Evolutionary conservation across 2,888 invertebrate genomes (phyloP).

Genomic region (Boloria euphrosyne): DNA sequence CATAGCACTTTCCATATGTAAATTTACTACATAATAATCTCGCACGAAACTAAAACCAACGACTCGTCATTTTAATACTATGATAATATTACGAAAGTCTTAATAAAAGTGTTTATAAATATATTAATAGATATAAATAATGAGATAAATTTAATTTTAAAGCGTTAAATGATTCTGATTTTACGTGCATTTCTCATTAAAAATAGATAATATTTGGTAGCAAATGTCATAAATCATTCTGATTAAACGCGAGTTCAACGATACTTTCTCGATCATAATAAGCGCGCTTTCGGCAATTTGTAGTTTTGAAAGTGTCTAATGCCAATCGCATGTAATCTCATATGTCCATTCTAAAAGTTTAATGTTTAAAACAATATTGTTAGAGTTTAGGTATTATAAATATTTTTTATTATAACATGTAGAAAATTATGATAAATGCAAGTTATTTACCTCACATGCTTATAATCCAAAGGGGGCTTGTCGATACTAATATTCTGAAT

Average conservation of each 20-base stretch:
- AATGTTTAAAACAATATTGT: neutral
- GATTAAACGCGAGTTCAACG: conserved; percentile 19
- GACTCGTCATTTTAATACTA: conserved; percentile 5
- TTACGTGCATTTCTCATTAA: neutral
- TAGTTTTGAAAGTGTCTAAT: conserved; percentile 26
- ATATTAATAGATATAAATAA: conserved; percentile 1
- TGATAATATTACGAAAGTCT: neutral
- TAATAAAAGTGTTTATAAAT: conserved; percentile 2
- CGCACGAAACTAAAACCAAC: neutral
- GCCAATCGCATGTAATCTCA: neutral
- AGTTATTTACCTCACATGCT: conserved; percentile 3
- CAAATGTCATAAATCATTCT: conserved; percentile 20
- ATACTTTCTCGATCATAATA: conserved; percentile 30
- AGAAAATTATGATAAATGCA: conserved; percentile 9
- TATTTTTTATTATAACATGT: too few relatives aligned
- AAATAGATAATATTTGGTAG: conserved; percentile 6
- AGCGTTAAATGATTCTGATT: neutral
- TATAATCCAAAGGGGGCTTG: neutral
- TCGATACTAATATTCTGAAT: neutral
- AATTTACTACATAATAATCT: neutral
- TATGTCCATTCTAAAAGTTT: neutral
- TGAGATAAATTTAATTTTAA: conserved; percentile 12
- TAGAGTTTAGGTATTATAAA: too few relatives aligned
- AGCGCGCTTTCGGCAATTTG: conserved; percentile 28
- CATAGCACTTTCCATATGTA: neutral